Evolutionary conservation across 2,888 invertebrate species (phyloP).

Genomic region (Tipula helvola): DNA sequence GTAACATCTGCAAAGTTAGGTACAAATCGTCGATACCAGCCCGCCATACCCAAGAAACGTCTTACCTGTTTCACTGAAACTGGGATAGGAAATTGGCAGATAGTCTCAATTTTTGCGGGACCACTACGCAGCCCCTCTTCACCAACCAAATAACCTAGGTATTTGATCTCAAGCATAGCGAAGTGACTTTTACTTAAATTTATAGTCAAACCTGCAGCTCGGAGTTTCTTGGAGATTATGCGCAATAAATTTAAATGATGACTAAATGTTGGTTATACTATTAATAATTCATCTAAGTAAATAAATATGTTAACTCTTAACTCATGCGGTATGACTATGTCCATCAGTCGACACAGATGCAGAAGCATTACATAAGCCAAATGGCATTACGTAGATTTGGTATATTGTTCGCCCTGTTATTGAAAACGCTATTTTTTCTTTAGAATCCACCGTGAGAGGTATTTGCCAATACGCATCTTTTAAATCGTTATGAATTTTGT

Average conservation of each 20-base stretch:
- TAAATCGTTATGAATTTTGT: no score
- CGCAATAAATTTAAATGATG: no score
- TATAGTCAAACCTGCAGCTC: no score
- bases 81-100: neutral
- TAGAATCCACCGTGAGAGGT: no score
- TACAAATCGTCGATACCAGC: no score
- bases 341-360: neutral
- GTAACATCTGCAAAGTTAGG: no score
- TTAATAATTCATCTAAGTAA: neutral
- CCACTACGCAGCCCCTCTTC: conserved; percentile 19
- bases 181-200: no score
- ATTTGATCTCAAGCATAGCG: conserved; percentile 12
- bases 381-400: neutral
- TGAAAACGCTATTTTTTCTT: no score
- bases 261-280: neutral
- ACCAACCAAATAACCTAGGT: conserved; percentile 24
- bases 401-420: no score
- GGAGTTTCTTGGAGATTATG: neutral
- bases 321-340: neutral
- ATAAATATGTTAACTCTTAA: neutral
- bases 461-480: no score
- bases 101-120: conserved; percentile 17
- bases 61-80: no score
- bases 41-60: no score
- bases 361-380: neutral